Evolutionary conservation across 1,140 invertebrate genomes (phyloP).

Genomic region (Drosophila saltans): DNA sequence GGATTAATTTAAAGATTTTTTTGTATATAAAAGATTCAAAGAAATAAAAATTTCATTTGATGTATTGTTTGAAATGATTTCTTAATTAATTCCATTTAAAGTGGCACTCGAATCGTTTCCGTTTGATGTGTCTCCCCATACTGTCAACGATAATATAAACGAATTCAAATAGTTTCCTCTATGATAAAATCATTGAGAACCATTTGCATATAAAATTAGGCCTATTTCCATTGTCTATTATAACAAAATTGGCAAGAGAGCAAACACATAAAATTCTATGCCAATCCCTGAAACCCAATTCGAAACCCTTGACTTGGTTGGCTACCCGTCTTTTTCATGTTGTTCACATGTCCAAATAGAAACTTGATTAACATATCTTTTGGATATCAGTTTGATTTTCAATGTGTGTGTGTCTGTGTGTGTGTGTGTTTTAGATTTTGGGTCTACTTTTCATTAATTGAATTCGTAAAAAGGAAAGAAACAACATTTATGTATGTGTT

Average conservation of each 20-base stretch:
- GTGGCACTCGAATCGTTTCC: neutral
- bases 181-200: neutral
- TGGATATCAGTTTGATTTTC: conserved; percentile 14
- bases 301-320: neutral
- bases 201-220: conserved; percentile 10
- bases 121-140: neutral
- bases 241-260: conserved; percentile 1
- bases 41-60: too few relatives aligned
- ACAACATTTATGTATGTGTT: neutral
- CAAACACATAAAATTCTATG: neutral
- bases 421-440: conserved; percentile 3
- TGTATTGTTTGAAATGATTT: too few relatives aligned
- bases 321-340: neutral
- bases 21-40: too few relatives aligned
- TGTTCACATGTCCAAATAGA: neutral
- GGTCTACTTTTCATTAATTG: conserved; percentile 59
- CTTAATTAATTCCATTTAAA: too few relatives aligned
- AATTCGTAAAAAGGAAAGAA: conserved; percentile 48
- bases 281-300: neutral
- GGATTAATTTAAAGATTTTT: too few relatives aligned
- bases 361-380: conserved; percentile 58
- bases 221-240: neutral
- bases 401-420: conserved; percentile 38
- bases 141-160: conserved; percentile 1
- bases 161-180: neutral